phyloP scores from a whole-genome alignment of 2,797 vertebrate genomes.

The Benthosema pterotum region DNA sequence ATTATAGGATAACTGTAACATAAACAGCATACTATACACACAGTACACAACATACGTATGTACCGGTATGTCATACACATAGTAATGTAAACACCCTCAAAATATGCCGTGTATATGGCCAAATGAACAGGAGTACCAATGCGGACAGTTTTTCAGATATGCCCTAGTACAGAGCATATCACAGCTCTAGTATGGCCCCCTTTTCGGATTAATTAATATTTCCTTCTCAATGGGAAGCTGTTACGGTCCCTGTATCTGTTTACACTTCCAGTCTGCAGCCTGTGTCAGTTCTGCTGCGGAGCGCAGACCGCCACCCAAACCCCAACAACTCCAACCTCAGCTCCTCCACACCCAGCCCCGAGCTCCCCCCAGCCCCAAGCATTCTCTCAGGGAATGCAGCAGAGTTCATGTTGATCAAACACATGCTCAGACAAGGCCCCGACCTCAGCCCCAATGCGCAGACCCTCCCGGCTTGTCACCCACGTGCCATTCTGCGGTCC shows the following conservation, averaged over 20 bases:
- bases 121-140: slow-evolving; percentile 2
- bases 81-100: neutral
- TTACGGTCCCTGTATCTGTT: slow-evolving; percentile 75
- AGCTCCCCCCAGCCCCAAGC: slow-evolving; percentile 66
- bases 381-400: slow-evolving; percentile 80
- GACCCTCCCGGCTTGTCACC: slow-evolving; percentile 67
- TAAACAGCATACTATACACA: neutral
- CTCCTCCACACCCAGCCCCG: slow-evolving; percentile 67
- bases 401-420: slow-evolving; percentile 77
- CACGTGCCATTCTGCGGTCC: slow-evolving; percentile 81
- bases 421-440: slow-evolving; percentile 67
- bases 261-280: slow-evolving; percentile 85
- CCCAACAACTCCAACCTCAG: slow-evolving; percentile 45
- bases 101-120: slow-evolving; percentile 1
- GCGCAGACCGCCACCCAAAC: slow-evolving; percentile 72
- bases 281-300: slow-evolving; percentile 81
- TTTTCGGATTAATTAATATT: slow-evolving; percentile 1
- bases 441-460: slow-evolving; percentile 72
- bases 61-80: neutral
- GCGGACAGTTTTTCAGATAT: neutral
- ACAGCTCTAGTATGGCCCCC: neutral
- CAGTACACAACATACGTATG: neutral
- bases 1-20: neutral
- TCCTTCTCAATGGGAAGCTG: slow-evolving; percentile 20
- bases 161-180: slow-evolving; percentile 4